Evolutionary conservation across 2,797 vertebrate species (phyloP), one percentile per base, ranked within the genome.

Genomic region (Muscicapa comitata): DNA sequence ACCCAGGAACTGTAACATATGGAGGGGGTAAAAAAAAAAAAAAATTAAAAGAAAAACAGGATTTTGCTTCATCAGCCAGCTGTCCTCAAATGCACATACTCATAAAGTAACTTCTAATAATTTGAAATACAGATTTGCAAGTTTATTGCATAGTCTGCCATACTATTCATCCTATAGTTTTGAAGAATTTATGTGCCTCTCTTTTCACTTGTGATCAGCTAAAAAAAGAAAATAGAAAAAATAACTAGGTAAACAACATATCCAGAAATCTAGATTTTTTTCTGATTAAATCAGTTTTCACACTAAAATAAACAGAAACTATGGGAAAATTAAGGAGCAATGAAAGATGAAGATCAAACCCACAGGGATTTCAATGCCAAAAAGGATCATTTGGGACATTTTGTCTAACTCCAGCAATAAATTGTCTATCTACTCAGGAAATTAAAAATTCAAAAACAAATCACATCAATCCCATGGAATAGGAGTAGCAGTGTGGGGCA

Each of bases 1-100:
- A 97, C 97, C 97, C 99, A 99, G 94, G 98, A 97, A 94, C 99
- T 99, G 93, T 55, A 97, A 86, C 40, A 88, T 9, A 65, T 85
- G 68, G 1, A 4, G 8, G 66, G 80, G 93, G 93, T 72, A 31
- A 24, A 54, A 59, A 13, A 54, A 13, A 21, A 14, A 21, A 55
- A 13, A 33, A n/a, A n/a, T 55, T 71, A 81, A 24, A 23, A 72
- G 17, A 45, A 24, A 40, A 9, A 29, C 3, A 8, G 45, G 65
- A 37, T 54, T 94, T 67, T 70, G 7, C 11, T 70, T 71, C n/a
- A 24, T 74, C 28, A 45, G 18, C 42, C 28, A 83, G 61, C 35
- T 89, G 17, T 51, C 33, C 37, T 66, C 50, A 80, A 91, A 65
- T 0, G 1, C 8, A 43, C 8, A 35, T 25, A 23, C 5, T 40